phyloP scores from a whole-genome alignment of 2,888 invertebrate genomes.

The Druceiella hillmani region DNA sequence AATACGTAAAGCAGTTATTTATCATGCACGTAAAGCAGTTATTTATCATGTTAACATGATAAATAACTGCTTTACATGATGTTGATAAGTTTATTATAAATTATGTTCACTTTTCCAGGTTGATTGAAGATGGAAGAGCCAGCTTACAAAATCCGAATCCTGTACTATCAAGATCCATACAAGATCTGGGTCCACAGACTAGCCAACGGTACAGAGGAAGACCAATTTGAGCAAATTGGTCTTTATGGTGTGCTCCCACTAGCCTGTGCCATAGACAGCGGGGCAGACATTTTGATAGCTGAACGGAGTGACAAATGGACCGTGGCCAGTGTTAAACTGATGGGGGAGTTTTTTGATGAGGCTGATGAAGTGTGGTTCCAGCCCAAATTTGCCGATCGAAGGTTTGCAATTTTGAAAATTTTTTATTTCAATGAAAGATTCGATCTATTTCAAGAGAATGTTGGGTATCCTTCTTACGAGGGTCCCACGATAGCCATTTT shows the following conservation, averaged over 20 bases:
- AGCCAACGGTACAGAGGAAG: not conserved
- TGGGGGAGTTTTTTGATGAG: constrained; percentile 28
- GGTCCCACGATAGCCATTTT: no score
- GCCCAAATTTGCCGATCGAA: constrained; percentile 31
- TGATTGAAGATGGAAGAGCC: not conserved
- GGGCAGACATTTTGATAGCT: constrained; percentile 23
- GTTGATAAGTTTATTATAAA: no score
- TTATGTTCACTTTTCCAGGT: no score
- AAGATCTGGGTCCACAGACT: not conserved
- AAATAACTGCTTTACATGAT: no score
- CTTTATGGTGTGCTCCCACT: constrained; percentile 35
- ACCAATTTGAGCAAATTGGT: constrained; percentile 36
- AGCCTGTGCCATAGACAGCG: constrained; percentile 26
- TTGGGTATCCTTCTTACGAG: no score
- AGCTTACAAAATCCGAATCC: not conserved
- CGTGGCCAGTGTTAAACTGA: constrained; percentile 28
- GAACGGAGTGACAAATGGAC: constrained; percentile 30
- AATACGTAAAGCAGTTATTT: no score
- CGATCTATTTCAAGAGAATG: no score
- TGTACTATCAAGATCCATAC: not conserved
- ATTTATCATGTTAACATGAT: no score
- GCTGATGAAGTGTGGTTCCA: constrained; percentile 32
- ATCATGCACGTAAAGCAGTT: no score
- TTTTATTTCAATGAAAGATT: no score
- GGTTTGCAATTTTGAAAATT: no score